Evolutionary conservation across 1,140 invertebrate genomes (phyloP).

Genomic region (Potamilus streckersoni): DNA sequence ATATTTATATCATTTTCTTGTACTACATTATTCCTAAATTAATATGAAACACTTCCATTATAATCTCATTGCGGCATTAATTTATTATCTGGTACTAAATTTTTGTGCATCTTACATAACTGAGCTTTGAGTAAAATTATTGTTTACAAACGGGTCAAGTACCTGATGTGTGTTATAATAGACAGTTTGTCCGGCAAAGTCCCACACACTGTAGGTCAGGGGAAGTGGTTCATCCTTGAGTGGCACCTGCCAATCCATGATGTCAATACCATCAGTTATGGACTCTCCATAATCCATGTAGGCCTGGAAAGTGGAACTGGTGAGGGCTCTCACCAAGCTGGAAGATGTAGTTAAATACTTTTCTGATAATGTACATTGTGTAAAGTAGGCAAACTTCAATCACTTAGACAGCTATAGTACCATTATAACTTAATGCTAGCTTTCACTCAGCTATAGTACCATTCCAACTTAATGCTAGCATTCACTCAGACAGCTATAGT

Average conservation of each 20-base stretch:
- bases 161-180: conserved; percentile 69
- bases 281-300: conserved; percentile 47
- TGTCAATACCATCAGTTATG: conserved; percentile 66
- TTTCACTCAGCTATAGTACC: too few species aligned
- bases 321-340: conserved; percentile 57
- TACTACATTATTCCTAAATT: too few species aligned
- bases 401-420: background rate
- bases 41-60: too few species aligned
- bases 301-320: conserved; percentile 25
- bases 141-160: background rate
- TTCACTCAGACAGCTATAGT: too few species aligned
- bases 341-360: background rate
- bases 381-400: background rate
- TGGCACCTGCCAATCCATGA: conserved; percentile 56
- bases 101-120: too few species aligned
- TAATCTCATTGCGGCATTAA: too few species aligned
- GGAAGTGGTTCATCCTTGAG: conserved; percentile 22
- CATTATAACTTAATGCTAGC: too few species aligned
- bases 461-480: too few species aligned
- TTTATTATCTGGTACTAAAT: too few species aligned
- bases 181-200: conserved; percentile 68
- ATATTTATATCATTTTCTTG: too few species aligned
- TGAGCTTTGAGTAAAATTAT: too few species aligned
- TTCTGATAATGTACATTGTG: background rate
- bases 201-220: conserved; percentile 63